Conservation (phyloP, 2,113 vertebrate genomes). For the Kobus ellipsiprymnus region DNA sequence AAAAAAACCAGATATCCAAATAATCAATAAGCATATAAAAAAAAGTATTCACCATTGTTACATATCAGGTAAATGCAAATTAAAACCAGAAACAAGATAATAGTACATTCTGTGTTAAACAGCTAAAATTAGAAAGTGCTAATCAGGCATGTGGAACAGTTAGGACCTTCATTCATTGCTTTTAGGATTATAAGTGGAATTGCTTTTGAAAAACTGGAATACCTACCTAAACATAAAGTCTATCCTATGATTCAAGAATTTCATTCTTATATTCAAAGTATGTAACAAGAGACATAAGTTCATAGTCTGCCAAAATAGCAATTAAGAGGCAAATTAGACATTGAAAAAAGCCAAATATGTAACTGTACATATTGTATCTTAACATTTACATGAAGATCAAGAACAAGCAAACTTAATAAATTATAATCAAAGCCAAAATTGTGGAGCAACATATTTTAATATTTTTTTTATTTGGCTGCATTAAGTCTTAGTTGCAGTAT, state of each 20-base stretch:
- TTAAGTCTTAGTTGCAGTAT: background rate
- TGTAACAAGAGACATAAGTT: background rate
- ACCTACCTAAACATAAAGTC: background rate
- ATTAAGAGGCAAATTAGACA: background rate
- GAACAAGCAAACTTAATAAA: background rate
- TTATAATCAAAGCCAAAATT: background rate
- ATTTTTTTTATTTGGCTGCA: background rate
- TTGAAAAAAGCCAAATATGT: background rate
- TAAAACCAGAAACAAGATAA: background rate
- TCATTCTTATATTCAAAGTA: background rate
- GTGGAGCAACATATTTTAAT: background rate
- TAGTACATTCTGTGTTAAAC: background rate
- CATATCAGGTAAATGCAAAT: constrained; percentile 8
- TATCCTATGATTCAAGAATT: background rate
- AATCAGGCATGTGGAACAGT: background rate
- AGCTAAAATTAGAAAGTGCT: background rate
- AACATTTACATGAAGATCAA: background rate
- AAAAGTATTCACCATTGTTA: background rate
- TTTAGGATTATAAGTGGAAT: background rate
- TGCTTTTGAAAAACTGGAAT: background rate
- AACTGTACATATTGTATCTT: background rate
- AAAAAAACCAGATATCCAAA: background rate
- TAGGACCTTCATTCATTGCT: background rate
- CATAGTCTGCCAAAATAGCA: background rate
- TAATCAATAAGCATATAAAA: background rate